These are phyloP conservation scores for Oreochromis spilurus DNA, from an alignment of 2,113 vertebrate species.

Conservation along the genomic window DNA sequence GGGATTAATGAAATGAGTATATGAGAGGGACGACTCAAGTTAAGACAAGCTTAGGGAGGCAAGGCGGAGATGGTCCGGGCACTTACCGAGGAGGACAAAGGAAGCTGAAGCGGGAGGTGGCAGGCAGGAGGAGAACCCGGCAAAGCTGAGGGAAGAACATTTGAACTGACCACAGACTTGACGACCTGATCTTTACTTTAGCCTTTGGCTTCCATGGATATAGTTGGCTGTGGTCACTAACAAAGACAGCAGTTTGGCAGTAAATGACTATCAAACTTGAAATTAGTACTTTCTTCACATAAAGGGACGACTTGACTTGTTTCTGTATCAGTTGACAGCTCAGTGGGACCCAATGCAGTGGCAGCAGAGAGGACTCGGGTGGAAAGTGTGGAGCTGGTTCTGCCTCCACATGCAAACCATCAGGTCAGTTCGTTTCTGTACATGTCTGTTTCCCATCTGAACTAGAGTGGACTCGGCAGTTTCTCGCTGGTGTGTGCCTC, in stretches of 20 bases:
- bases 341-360: slow-evolving; percentile 58
- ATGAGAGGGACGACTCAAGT: neutral
- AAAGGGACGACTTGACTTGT: neutral
- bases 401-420: slow-evolving; percentile 92
- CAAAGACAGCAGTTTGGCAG: neutral
- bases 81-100: neutral
- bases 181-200: neutral
- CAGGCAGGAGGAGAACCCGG: neutral
- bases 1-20: neutral
- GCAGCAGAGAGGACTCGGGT: slow-evolving; percentile 80
- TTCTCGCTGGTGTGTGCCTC: neutral
- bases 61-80: neutral
- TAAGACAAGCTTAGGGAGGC: neutral
- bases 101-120: neutral
- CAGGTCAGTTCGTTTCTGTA: slow-evolving; percentile 66
- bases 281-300: neutral
- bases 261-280: fast-evolving
- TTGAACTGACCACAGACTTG: neutral
- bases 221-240: neutral
- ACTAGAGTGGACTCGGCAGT: fast-evolving
- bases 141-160: neutral
- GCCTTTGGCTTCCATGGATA: neutral
- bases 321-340: slow-evolving; percentile 27
- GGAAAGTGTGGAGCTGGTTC: slow-evolving; percentile 91
- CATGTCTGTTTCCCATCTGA: neutral